These are phyloP conservation scores for Mythimna pallens DNA, from an alignment of 2,888 invertebrate genomes.

Conservation along the genomic window DNA sequence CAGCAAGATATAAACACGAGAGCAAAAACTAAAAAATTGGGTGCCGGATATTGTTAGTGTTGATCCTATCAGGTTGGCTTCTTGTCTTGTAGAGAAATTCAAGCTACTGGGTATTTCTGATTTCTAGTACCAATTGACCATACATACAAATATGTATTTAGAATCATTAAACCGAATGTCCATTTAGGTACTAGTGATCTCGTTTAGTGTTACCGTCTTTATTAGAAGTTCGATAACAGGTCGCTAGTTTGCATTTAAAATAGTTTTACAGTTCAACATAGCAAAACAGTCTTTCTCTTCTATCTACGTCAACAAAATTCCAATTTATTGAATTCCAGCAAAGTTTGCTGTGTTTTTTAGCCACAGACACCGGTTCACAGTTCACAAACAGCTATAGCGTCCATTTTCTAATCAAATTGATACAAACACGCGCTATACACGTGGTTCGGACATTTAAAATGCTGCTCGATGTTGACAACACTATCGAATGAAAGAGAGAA, in stretches of 20 bases:
- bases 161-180: not conserved
- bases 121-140: not conserved
- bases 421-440: slow-evolving; percentile 60
- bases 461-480: slow-evolving; percentile 28
- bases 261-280: not conserved
- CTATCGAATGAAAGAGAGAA: slow-evolving; percentile 15
- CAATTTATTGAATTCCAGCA: slow-evolving; percentile 1
- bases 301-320: not conserved
- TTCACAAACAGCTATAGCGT: slow-evolving; percentile 41
- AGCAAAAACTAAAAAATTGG: slow-evolving; percentile 36
- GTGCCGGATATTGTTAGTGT: slow-evolving; percentile 31
- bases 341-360: not conserved
- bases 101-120: not conserved
- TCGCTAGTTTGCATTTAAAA: not conserved
- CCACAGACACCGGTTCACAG: slow-evolving; percentile 17
- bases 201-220: not conserved
- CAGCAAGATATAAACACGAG: slow-evolving; percentile 30
- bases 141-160: not conserved
- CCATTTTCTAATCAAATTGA: slow-evolving; percentile 47
- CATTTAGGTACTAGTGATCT: not conserved
- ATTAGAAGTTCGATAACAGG: not conserved
- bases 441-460: slow-evolving; percentile 54
- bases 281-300: not conserved
- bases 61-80: not conserved
- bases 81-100: not conserved